Percentiles rank a stretch among this genome's conserved stretches.
phyloP scores from a whole-genome alignment of 2,797 vertebrate genomes.

The Myripristis jacobus region DNA sequence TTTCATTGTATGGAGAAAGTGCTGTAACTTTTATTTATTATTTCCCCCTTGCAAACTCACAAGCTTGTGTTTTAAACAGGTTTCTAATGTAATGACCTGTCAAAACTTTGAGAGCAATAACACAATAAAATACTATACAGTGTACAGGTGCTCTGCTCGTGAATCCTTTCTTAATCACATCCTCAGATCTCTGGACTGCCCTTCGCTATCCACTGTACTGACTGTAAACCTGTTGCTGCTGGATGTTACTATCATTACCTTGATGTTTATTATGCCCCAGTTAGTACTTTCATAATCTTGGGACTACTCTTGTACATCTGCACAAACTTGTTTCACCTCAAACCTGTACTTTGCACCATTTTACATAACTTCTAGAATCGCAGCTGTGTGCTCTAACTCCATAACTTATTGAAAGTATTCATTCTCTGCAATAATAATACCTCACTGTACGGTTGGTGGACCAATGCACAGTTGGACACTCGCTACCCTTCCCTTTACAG shows the following conservation, averaged over 20 bases:
- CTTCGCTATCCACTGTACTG: slow-evolving; percentile 4
- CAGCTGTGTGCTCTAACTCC: slow-evolving; percentile 9
- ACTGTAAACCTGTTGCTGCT: slow-evolving; percentile 21
- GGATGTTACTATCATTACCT: slow-evolving; percentile 18
- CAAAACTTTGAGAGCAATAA: slow-evolving; percentile 2
- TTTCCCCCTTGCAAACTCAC: background rate
- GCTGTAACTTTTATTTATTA: background rate
- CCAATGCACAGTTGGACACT: background rate
- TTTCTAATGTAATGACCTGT: slow-evolving; percentile 24
- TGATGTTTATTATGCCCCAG: slow-evolving; percentile 16
- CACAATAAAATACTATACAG: background rate
- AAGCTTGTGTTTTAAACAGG: no score
- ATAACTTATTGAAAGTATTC: slow-evolving; percentile 18
- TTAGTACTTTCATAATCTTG: slow-evolving; percentile 1
- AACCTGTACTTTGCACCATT: background rate
- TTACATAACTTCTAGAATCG: background rate
- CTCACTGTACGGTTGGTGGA: background rate
- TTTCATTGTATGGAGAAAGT: slow-evolving; percentile 15
- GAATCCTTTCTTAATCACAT: slow-evolving; percentile 1
- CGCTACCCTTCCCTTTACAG: background rate
- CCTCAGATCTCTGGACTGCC: background rate
- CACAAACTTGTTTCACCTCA: background rate
- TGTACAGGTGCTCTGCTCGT: background rate
- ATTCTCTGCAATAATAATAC: background rate
- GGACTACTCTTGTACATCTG: background rate